Percentiles rank a stretch among this genome's conserved stretches.
Conservation (phyloP, 2,797 vertebrate genomes). For the Coluber constrictor region DNA sequence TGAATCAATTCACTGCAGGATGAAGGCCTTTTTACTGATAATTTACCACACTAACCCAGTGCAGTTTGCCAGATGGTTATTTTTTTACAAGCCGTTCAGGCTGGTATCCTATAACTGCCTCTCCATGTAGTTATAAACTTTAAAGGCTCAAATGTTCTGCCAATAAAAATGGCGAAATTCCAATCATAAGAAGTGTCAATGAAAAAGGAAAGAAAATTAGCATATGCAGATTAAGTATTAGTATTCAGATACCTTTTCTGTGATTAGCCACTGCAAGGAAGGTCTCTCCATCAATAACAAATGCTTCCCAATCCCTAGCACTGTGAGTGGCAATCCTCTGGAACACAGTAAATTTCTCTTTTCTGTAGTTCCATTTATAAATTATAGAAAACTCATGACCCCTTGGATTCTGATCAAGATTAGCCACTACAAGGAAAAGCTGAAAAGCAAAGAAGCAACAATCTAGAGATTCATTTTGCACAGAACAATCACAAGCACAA, state of each 20-base stretch:
- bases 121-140: not conserved
- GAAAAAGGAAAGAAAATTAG: not conserved
- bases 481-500: fast-evolving
- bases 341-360: conserved; percentile 80
- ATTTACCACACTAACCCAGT: not conserved
- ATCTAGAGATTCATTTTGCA: not conserved
- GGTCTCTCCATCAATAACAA: conserved; percentile 81
- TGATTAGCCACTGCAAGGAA: conserved; percentile 97
- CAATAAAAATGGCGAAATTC: not conserved
- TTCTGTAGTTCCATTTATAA: conserved; percentile 90
- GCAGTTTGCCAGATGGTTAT: not conserved
- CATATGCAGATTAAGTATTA: not conserved
- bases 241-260: conserved; percentile 80
- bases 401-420: conserved; percentile 75
- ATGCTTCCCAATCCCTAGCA: conserved; percentile 96
- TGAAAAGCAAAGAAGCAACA: conserved; percentile 58
- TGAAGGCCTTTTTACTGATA: not conserved
- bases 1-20: not conserved
- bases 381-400: conserved; percentile 85
- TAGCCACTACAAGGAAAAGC: conserved; percentile 92
- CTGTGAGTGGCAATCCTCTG: conserved; percentile 87
- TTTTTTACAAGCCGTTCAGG: not conserved
- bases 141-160: not conserved
- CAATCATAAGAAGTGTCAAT: not conserved
- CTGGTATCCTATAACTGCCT: not conserved